These are phyloP conservation scores for Oncorhynchus masou DNA, from an alignment of 2,113 vertebrate genomes.

Conservation along the genomic window DNA sequence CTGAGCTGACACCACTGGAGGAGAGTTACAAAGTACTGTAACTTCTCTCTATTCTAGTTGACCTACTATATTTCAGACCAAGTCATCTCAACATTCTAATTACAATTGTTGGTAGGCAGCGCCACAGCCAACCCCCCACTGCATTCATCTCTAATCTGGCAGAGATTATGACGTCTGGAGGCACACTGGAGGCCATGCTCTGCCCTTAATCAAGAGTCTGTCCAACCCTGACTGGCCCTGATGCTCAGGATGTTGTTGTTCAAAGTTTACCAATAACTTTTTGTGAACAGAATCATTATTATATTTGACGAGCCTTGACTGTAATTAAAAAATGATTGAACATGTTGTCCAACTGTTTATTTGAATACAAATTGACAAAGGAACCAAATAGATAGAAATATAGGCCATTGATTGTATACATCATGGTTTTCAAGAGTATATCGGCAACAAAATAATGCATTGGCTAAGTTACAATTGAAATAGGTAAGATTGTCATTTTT, in stretches of 20 bases:
- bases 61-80: background rate
- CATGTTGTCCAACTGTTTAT: background rate
- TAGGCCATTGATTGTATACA: background rate
- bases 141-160: conserved; percentile 3
- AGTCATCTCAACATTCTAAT: background rate
- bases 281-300: background rate
- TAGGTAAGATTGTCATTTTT: background rate
- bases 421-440: background rate
- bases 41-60: background rate
- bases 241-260: background rate
- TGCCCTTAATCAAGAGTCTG: background rate
- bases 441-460: background rate
- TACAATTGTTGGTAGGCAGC: background rate
- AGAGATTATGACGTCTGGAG: background rate
- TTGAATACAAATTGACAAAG: background rate
- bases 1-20: too few relatives aligned
- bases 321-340: background rate
- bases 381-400: background rate
- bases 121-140: background rate
- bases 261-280: background rate
- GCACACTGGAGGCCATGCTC: background rate
- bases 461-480: background rate
- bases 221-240: background rate
- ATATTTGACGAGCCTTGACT: background rate
- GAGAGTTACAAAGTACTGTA: background rate